Conservation (phyloP, 1,140 invertebrate species). For the Drosophila ironensis region DNA sequence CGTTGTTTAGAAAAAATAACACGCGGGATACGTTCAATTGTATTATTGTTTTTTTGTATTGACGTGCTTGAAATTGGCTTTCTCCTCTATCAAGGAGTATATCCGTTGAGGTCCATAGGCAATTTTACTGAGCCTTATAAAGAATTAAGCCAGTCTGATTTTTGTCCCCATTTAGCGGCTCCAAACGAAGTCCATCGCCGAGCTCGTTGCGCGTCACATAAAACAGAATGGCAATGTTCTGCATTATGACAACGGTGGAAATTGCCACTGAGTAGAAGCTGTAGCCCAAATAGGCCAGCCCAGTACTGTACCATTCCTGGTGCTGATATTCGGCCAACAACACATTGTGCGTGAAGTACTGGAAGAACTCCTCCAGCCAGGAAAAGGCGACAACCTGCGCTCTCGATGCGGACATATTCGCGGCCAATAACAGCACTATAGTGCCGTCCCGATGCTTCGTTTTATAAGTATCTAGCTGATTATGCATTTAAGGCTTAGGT, state of each 20-base stretch:
- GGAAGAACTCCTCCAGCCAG: conserved; percentile 78
- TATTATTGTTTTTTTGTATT: too few species aligned
- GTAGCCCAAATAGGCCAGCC: conserved; percentile 72
- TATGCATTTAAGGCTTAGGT: too few species aligned
- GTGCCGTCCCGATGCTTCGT: conserved; percentile 64
- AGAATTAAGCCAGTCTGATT: conserved; percentile 77
- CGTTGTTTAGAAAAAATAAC: too few species aligned
- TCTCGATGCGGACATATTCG: conserved; percentile 68
- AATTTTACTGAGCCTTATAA: conserved; percentile 47
- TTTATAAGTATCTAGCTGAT: too few species aligned
- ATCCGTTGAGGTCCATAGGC: conserved; percentile 49
- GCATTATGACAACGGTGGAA: conserved; percentile 67
- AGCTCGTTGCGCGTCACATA: conserved; percentile 58
- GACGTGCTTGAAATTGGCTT: too few species aligned
- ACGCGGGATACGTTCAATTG: too few species aligned
- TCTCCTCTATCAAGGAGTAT: conserved; percentile 23
- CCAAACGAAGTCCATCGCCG: conserved; percentile 54
- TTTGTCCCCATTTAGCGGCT: conserved; percentile 70
- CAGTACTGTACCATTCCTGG: conserved; percentile 70
- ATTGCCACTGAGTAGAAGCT: conserved; percentile 78
- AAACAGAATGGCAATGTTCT: conserved; percentile 70
- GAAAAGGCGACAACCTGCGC: conserved; percentile 75
- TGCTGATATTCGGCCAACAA: conserved; percentile 63
- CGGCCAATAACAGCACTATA: conserved; percentile 70
- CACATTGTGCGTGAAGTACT: conserved; percentile 77